phyloP scores from a whole-genome alignment of 2,113 vertebrate genomes.

The Lathamus discolor region DNA sequence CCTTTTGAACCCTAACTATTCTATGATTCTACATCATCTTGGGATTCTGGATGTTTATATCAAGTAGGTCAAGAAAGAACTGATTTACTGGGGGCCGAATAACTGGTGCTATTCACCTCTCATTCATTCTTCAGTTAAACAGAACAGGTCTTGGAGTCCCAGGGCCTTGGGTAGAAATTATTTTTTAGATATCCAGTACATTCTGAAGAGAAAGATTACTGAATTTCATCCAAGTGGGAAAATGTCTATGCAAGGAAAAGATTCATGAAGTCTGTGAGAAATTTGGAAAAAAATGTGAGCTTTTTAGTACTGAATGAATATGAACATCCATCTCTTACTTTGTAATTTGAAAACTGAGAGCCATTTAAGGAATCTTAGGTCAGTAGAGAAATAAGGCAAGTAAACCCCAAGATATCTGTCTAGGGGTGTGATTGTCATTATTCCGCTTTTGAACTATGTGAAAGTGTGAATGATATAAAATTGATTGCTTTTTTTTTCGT shows the following conservation, averaged over 20 bases:
- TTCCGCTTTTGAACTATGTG: background rate
- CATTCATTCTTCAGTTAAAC: background rate
- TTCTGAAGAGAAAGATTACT: background rate
- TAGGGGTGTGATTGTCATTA: background rate
- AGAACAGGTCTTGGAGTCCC: background rate
- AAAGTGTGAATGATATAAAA: background rate
- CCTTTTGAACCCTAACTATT: too few relatives aligned
- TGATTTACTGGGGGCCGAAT: background rate
- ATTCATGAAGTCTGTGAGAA: background rate
- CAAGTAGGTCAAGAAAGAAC: background rate
- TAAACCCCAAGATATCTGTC: background rate
- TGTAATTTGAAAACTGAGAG: background rate
- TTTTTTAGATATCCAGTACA: background rate
- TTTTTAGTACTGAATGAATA: background rate
- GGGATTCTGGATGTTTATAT: background rate
- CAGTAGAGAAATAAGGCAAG: background rate
- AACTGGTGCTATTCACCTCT: background rate
- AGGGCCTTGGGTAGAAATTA: background rate
- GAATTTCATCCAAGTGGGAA: background rate
- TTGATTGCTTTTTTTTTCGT: background rate
- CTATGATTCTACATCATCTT: too few relatives aligned
- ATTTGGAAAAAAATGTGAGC: background rate
- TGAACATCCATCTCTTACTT: background rate
- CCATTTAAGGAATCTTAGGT: background rate
- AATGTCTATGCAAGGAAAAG: background rate